Evolutionary conservation across 1,140 invertebrate genomes (phyloP), one percentile per base, ranked within the genome.

Genomic region (Heterodera carotae): DNA sequence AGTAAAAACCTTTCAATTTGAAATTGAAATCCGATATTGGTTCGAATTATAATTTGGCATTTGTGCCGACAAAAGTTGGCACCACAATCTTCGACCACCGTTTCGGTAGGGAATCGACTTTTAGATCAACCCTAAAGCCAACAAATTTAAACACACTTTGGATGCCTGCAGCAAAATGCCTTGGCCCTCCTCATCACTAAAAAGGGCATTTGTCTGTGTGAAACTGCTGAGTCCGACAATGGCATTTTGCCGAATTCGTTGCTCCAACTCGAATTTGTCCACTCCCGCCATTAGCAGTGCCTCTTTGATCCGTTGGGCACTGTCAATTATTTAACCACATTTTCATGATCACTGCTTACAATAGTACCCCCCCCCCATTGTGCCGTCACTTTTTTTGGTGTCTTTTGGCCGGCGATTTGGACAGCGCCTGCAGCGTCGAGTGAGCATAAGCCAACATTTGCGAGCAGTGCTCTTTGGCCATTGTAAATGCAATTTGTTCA

Each of bases 391-490:
- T 48, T 53, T 53, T 67, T 43, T 66, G 62, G 22, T 67, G 73
- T 34, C 73, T 59, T 76, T 85, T 81, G 33, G 68, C 74, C 39
- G 85, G 81, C 33, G 84, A 87, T 69, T 83, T 67, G 66, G 85
- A 59, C 43, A 80, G 60, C n/a, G 77, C 53, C 31, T 83, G 60
- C 43, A 84, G 76, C 69, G 64, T 62, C 36, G 81, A 72, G 83
- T 81, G 80, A 29, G 76, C 76, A 77, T 84, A 86, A n/a, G 84
- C 76, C 39, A 69, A 67, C 39, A 86, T 82, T 34, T 87, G 81
- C 31, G 76, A 66, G 69, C 71, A 79, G 53, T 77, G 81, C 53
- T 85, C 84, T 48, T 76, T 36, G 25, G 43, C 69, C 62, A 86
- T 31, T 31, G 76, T 68, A 34, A 80, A 71, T 48, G 76, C 76